phyloP scores from a whole-genome alignment of 92 coral and sea anemone genomes.

The Scolanthus callimorphus region DNA sequence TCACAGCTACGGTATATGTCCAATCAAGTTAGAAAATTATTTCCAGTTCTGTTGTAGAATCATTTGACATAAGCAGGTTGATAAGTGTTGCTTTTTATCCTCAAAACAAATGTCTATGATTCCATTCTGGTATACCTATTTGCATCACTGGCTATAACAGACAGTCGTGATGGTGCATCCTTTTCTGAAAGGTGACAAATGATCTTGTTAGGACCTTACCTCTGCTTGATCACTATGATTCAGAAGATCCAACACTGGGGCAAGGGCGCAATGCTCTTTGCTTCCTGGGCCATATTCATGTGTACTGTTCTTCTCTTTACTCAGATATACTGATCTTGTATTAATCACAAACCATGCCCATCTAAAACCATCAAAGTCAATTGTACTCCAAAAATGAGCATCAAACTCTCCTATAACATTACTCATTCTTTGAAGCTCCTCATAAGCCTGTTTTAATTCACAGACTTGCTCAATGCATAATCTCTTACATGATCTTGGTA shows the following conservation, averaged over 20 bases:
- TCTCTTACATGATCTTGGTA: constrained; percentile 43
- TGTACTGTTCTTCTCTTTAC: not conserved
- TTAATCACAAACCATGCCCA: constrained; percentile 99
- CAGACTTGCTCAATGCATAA: constrained; percentile 36
- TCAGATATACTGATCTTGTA: constrained; percentile 84
- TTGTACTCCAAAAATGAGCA: constrained; percentile 1
- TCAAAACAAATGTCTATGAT: too few species aligned
- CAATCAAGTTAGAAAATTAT: too few species aligned
- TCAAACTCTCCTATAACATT: not conserved
- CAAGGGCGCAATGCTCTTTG: constrained; percentile 48
- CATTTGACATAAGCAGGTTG: too few species aligned
- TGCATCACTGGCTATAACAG: too few species aligned
- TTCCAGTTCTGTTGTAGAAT: too few species aligned
- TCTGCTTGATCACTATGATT: constrained; percentile 81
- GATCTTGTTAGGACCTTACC: constrained; percentile 60
- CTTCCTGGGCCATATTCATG: not conserved
- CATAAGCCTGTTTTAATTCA: constrained; percentile 30
- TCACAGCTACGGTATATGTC: too few species aligned
- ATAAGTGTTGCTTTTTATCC: too few species aligned
- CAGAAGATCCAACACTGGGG: constrained; percentile 84
- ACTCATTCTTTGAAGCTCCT: constrained; percentile 19
- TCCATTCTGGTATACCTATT: too few species aligned
- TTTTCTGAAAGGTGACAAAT: too few species aligned
- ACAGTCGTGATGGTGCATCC: too few species aligned
- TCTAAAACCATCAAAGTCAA: constrained; percentile 60